phyloP scores from a whole-genome alignment of 2,797 vertebrate species.

The Chanos chanos region DNA sequence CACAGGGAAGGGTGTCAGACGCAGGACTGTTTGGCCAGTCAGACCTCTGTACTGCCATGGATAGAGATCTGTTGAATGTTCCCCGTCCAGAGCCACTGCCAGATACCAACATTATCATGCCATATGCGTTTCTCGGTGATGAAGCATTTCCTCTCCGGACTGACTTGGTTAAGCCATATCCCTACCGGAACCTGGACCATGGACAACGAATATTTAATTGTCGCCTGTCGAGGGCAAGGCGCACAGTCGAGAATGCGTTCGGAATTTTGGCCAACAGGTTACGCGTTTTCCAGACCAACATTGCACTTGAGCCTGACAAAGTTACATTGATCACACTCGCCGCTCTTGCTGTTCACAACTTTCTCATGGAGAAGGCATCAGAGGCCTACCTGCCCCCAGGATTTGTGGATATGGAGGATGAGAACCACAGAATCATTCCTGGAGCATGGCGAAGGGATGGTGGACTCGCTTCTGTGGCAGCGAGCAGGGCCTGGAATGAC shows the following conservation, averaged over 20 bases:
- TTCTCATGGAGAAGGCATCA: constrained; percentile 8
- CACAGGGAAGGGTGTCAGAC: not conserved
- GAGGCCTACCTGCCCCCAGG: constrained; percentile 3
- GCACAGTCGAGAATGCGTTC: not conserved
- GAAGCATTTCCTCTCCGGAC: not conserved
- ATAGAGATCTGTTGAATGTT: not conserved
- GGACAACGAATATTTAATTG: not conserved
- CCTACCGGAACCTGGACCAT: not conserved
- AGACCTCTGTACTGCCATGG: constrained; percentile 1
- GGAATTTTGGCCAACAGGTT: not conserved
- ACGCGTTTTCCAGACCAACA: not conserved
- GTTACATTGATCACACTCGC: not conserved
- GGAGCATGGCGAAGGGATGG: not conserved
- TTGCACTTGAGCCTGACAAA: constrained; percentile 2
- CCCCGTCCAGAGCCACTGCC: constrained; percentile 1
- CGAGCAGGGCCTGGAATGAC: not conserved
- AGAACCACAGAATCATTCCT: constrained; percentile 7
- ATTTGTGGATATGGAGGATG: not conserved
- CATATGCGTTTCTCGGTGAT: constrained; percentile 2
- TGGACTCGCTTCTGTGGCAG: not conserved
- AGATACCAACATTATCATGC: not conserved
- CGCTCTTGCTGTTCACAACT: constrained; percentile 16
- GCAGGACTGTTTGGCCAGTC: constrained; percentile 1
- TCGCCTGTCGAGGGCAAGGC: not conserved
- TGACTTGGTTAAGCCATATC: not conserved